Base-by-base conservation (phyloP, 2,797 vertebrate species). In the Varecia variegata region DNA sequence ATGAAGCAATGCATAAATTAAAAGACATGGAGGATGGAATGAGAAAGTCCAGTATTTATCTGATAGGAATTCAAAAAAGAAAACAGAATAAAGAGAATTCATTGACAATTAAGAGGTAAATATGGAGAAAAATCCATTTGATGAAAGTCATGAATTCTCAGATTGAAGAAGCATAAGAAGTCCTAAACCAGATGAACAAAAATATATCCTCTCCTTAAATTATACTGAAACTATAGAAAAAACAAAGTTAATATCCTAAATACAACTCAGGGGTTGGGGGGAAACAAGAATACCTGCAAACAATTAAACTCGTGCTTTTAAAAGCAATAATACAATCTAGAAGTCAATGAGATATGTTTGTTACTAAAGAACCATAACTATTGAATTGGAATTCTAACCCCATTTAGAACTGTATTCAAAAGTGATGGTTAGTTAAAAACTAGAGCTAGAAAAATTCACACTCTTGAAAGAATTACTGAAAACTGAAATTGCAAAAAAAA, bases 221-320 rank as follows among this genome's bases (percentile, higher is more conserved):
- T 30, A 45, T 21, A 4, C 25, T 68, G 70, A 35, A 60, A 32
- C 23, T 38, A 5, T 21, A 32, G n/a, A 47, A 68, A 77, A 62
- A 35, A 82, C 8, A 45, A 45, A 54, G 43, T 25, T 25, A 62
- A n/a, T 56, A 21, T 23, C 38, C 23, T 35, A 27, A 68, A 21
- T 52, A 2, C 12, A 68, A 8, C 27, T 40, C 14, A 25, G 7
- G 3, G 3, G 21, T 6, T 12, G 1, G 23, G 7, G 17, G 3
- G 35, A 1, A 12, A 21, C 7, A 11, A 58, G 20, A 27, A 45
- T 14, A 21, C 30, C 13, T 17, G 43, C 7, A 6, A 9, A 20
- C 38, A 45, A 14, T 35, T 18, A 60, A 32, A 4, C 14, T 62
- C 20, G 2, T 25, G 8, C 23, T 67, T 38, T 90, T 5, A 32